Evolutionary conservation across 2,113 vertebrate species (phyloP).

Genomic region (Recurvirostra avosetta): DNA sequence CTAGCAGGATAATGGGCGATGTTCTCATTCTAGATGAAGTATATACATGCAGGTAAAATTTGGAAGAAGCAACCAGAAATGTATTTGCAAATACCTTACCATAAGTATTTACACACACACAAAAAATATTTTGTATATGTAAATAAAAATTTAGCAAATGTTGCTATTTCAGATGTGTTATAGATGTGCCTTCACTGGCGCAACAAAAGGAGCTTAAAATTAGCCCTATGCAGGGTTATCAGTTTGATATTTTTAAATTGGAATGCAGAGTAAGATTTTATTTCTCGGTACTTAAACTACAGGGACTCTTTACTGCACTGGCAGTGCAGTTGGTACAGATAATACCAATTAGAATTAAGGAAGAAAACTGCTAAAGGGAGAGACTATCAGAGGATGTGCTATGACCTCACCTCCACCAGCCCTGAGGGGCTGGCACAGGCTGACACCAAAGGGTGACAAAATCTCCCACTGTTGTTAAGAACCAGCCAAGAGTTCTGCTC

Average conservation of each 20-base stretch:
- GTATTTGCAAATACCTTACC: background rate
- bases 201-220: background rate
- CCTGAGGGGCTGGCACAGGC: background rate
- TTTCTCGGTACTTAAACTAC: background rate
- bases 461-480: rapidly evolving
- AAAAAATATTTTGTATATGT: background rate
- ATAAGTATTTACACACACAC: background rate
- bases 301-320: background rate
- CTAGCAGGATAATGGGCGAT: background rate
- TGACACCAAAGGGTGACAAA: background rate
- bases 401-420: background rate
- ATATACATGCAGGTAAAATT: background rate
- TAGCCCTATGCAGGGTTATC: background rate
- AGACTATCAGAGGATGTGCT: rapidly evolving
- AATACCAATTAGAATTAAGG: background rate
- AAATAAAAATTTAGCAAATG: background rate
- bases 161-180: background rate
- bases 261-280: background rate
- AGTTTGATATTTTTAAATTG: background rate
- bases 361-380: background rate
- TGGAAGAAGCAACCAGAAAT: background rate
- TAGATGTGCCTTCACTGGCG: background rate
- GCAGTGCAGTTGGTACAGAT: background rate
- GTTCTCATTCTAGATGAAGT: background rate
- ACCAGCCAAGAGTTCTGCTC: background rate